Conservation (phyloP, 2,797 vertebrate species). For the Onychomys torridus region DNA sequence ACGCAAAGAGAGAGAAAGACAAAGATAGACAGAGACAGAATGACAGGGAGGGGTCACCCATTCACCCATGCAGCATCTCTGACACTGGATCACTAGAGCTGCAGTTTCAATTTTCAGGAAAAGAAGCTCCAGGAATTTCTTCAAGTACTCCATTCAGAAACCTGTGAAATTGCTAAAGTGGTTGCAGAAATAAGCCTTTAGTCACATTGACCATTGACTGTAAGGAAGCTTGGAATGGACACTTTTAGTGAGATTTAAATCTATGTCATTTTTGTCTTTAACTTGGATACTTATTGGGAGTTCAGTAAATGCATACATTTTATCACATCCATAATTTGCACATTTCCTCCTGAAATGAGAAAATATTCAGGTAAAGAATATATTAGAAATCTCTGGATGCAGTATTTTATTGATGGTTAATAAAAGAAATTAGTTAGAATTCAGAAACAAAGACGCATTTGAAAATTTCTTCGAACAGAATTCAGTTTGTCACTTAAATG, state of each 20-base stretch:
- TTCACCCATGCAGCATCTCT: not conserved
- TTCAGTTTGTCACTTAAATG: not conserved
- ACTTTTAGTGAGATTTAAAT: not conserved
- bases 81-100: not conserved
- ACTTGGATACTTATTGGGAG: not conserved
- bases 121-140: not conserved
- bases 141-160: not conserved
- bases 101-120: not conserved
- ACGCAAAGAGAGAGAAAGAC: not conserved
- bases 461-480: not conserved
- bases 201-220: not conserved
- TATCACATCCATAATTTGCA: not conserved
- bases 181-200: not conserved
- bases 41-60: accelerated
- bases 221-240: not conserved
- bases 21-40: not conserved
- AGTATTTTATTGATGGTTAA: not conserved
- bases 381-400: not conserved
- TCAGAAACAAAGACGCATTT: not conserved
- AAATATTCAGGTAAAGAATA: not conserved
- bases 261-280: not conserved
- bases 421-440: not conserved
- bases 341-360: not conserved
- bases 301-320: not conserved
- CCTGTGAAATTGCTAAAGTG: not conserved